Conservation (phyloP, 2,888 invertebrate genomes). For the Girardia tigrina region DNA sequence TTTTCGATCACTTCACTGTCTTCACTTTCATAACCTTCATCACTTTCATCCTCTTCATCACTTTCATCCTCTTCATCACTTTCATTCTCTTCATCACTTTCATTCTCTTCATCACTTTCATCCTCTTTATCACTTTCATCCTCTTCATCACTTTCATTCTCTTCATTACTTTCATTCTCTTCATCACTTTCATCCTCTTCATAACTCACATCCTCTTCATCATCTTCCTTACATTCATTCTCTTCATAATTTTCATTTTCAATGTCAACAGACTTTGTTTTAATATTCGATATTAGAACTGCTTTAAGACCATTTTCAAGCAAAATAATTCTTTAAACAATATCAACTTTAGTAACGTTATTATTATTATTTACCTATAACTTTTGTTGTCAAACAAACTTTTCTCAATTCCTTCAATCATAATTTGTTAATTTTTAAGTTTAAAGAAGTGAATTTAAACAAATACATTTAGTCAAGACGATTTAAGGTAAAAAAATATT, state of each 20-base stretch:
- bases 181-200: neutral
- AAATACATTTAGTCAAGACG: too few species aligned
- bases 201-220: neutral
- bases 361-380: neutral
- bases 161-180: neutral
- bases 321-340: constrained; percentile 39
- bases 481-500: too few species aligned
- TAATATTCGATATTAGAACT: constrained; percentile 41
- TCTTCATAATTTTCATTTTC: neutral
- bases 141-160: neutral
- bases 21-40: neutral
- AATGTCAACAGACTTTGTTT: constrained; percentile 36
- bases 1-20: neutral
- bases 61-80: neutral
- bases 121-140: neutral
- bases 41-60: neutral
- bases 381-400: neutral
- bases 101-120: constrained; percentile 4
- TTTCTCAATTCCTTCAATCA: neutral
- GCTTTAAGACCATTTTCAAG: constrained; percentile 42
- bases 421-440: too few species aligned
- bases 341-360: neutral
- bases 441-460: too few species aligned
- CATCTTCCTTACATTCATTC: constrained; percentile 35
- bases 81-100: neutral